Base-by-base conservation (phyloP, 2,113 vertebrate species). In the Caranx melampygus region DNA sequence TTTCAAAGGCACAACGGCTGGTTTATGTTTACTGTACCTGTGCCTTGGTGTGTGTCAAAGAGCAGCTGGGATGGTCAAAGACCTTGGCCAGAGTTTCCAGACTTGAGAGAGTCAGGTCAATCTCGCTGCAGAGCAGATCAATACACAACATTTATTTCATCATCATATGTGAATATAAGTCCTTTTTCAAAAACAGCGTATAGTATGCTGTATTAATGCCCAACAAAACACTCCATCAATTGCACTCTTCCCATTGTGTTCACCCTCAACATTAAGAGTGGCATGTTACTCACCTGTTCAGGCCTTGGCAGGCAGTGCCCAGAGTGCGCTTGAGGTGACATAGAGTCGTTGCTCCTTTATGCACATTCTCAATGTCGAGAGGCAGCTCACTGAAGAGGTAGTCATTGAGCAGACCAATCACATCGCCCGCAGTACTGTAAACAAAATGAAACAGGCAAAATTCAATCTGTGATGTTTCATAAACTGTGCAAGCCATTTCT, bases 11-110 rank as follows among this genome's bases (percentile, higher is more conserved):
- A 16, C 26, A 52, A 3, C 0, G 12, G 8, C 67, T 0, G 11
- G 3, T 64, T 62, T 76, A 11, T 37, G 6, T 61, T 26, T 26
- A 26, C 26, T 72, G 62, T 92, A 96, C 96, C 96, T 96, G 96
- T 71, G 93, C 83, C 74, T 90, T 94, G 67, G 72, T 40, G 0
- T 85, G 82, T 72, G 87, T 90, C 65, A 88, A 73, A 57, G 94
- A 90, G 68, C 92, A 94, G n/a, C 9, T 69, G 0, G 95, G 94
- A 64, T 95, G 88, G 18, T 96, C 95, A 0, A 97, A 97, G 45
- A 97, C 95, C 71, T 94, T 95, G 49, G 94, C 95, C 89, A 97
- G 89, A 0, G 92, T 94, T 90, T 96, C 96, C 89, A 97, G 90
- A 78, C 96, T 96, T 0, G 91, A 93, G 72, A 96, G 90, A 0